phyloP scores from a whole-genome alignment of 2,113 vertebrate species.

The Platanista minor region DNA sequence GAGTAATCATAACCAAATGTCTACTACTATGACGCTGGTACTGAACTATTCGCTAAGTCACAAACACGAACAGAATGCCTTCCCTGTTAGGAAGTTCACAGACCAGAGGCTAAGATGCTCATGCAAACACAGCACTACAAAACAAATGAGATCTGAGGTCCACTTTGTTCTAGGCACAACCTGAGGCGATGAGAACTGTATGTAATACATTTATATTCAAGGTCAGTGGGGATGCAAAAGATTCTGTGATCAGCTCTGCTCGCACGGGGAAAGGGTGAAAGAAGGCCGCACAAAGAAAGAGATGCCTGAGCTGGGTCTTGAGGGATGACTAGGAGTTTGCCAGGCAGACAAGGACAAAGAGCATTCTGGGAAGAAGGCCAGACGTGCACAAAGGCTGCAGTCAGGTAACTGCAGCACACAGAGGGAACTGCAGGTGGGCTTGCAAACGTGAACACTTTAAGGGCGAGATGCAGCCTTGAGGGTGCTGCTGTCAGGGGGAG shows the following conservation, averaged over 20 bases:
- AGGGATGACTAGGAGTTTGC: not conserved
- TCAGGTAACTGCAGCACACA: not conserved
- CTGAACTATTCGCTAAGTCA: not conserved
- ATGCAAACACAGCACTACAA: not conserved
- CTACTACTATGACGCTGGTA: not conserved
- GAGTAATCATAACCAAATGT: not conserved
- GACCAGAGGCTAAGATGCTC: not conserved
- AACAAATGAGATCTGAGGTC: not conserved
- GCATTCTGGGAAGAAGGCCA: not conserved
- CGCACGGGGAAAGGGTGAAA: not conserved
- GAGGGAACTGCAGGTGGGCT: not conserved
- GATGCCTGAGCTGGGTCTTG: not conserved
- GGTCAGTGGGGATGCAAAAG: not conserved
- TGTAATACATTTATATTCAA: not conserved
- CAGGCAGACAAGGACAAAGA: not conserved
- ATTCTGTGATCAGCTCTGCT: not conserved
- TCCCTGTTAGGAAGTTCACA: not conserved
- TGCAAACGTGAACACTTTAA: no score
- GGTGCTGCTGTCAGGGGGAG: rapidly evolving
- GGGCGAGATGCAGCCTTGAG: rapidly evolving
- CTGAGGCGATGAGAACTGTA: not conserved
- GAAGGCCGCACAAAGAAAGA: not conserved
- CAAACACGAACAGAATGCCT: not conserved
- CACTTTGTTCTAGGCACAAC: not conserved
- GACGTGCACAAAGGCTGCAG: not conserved